Conservation (phyloP, 2,797 vertebrate species). For the Diglossa cyanea region DNA sequence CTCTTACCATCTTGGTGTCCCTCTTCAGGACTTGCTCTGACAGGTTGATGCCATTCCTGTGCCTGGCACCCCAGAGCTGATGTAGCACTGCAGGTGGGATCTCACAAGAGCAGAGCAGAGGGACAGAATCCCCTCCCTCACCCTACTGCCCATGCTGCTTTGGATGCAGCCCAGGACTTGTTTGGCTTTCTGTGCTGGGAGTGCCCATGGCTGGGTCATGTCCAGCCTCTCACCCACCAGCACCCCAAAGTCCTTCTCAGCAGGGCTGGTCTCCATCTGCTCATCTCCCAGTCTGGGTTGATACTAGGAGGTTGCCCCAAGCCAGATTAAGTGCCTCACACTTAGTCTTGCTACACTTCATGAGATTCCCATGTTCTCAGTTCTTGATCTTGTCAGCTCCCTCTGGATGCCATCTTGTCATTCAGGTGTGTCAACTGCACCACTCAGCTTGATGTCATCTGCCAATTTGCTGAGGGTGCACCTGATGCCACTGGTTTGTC, state of each 20-base stretch:
- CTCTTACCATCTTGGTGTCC: background rate
- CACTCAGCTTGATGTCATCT: background rate
- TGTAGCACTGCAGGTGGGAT: fast-evolving
- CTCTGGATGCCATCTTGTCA: background rate
- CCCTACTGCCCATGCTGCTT: fast-evolving
- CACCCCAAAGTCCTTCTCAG: background rate
- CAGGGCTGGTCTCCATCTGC: background rate
- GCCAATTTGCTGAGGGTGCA: background rate
- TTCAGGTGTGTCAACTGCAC: background rate
- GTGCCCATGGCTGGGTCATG: too few relatives aligned
- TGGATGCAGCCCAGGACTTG: fast-evolving
- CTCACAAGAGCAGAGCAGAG: background rate
- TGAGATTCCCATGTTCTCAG: too few relatives aligned
- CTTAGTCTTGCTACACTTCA: background rate
- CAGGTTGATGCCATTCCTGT: fast-evolving
- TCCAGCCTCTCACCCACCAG: background rate
- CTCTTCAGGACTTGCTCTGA: background rate
- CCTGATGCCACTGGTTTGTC: background rate
- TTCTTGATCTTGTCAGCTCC: background rate
- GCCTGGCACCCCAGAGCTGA: background rate
- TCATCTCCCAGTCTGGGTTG: background rate
- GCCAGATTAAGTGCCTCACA: fast-evolving
- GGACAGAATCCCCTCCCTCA: background rate
- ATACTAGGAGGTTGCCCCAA: background rate
- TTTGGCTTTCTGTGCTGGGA: background rate